phyloP scores from a whole-genome alignment of 1,140 invertebrate genomes.

The Psilanteris sp. region DNA sequence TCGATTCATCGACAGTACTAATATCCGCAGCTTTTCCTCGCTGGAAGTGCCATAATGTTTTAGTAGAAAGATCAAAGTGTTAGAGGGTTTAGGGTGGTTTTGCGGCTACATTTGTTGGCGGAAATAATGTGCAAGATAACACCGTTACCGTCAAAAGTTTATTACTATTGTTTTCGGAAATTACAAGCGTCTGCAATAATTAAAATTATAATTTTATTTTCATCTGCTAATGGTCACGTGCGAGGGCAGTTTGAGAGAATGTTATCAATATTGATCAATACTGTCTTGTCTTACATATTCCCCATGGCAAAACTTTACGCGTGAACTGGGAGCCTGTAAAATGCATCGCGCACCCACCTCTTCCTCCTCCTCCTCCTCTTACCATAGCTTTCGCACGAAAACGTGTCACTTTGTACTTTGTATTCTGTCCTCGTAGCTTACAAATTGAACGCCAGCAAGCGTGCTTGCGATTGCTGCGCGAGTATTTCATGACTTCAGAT shows the following conservation, averaged over 20 bases:
- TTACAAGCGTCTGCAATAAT: too few relatives aligned
- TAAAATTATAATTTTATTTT: too few relatives aligned
- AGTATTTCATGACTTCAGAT: slow-evolving; percentile 8
- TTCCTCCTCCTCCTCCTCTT: neutral
- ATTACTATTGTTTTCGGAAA: too few relatives aligned
- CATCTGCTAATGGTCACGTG: too few relatives aligned
- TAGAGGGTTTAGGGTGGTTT: slow-evolving; percentile 16
- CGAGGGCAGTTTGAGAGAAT: too few relatives aligned
- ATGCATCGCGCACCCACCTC: slow-evolving; percentile 7
- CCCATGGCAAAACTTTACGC: slow-evolving; percentile 15
- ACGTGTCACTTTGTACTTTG: slow-evolving; percentile 39
- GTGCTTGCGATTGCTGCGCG: slow-evolving; percentile 25
- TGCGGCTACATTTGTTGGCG: slow-evolving; percentile 30
- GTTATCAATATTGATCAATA: too few relatives aligned
- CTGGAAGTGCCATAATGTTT: slow-evolving; percentile 10
- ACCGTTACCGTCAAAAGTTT: slow-evolving; percentile 31
- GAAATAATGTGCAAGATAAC: slow-evolving; percentile 42
- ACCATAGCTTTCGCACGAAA: slow-evolving; percentile 5
- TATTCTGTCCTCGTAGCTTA: slow-evolving; percentile 34
- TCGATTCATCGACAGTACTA: slow-evolving; percentile 17
- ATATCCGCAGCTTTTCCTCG: slow-evolving; percentile 16
- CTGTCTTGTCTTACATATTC: too few relatives aligned
- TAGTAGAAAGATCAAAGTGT: slow-evolving; percentile 33
- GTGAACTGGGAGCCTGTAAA: slow-evolving; percentile 35
- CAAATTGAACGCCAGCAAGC: slow-evolving; percentile 34